Evolutionary conservation across 2,888 invertebrate species (phyloP), one percentile per base, ranked within the genome.

Genomic region (Eumerus sabulonum): DNA sequence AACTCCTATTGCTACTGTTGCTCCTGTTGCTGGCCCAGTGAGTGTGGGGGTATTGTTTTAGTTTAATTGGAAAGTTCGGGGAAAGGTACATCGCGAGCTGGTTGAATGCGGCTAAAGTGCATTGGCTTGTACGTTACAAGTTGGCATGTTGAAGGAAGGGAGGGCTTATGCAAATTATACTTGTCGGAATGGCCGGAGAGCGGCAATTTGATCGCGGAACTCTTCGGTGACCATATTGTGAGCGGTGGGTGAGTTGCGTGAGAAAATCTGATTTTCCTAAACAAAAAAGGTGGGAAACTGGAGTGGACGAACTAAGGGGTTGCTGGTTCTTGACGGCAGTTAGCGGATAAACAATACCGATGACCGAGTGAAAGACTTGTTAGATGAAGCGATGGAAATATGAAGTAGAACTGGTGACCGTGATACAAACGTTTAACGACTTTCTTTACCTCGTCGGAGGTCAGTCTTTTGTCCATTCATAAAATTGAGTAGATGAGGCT

Each of bases 21-120:
- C n/a, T n/a, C 71, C 71, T 60, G 67, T 67, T 72, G 72, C 51
- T 73, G 63, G 71, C 56, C 45, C 38, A 9, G 42, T 48, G 38
- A 38, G 50, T 71, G 50, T 57, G 42, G 42, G 38, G 44, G 50
- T 71, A 56, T 57, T 56, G 72, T 63, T 73, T 67, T 57, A 68
- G 54, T 68, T 79, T 79, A 79, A 79, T 79, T 79, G 79, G 74
- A 74, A 73, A 73, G 68, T 79, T 73, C 64, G 60, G 11, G 9
- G 64, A 79, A 74, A 79, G 68, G 79, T 73, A 73, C 70, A 57
- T 19, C 7, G 7, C 51, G 35, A 42, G 42, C 44, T 51, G 60
- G 5, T 38, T 56, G 54, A 44, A 36, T 64, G 56, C 54, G 40
- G 42, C 50, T 45, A 74, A 51, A 79, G 79, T 79, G 79, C 79